Evolutionary conservation across 2,888 invertebrate genomes (phyloP).

Genomic region (Yponomeuta cagnagella): DNA sequence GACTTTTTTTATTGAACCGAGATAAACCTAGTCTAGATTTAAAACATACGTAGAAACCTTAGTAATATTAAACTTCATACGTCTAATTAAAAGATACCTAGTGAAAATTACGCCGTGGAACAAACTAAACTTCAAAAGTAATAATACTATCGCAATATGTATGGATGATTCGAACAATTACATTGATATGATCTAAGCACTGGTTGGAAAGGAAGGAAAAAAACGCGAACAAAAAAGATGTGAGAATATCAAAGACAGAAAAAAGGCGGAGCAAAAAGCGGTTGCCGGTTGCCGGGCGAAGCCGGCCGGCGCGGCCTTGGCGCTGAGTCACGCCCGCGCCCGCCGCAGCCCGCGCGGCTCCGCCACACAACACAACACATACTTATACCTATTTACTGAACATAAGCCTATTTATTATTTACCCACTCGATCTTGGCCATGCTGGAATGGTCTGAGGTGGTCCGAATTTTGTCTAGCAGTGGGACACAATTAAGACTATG

Average conservation of each 20-base stretch:
- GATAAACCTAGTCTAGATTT: too few species aligned
- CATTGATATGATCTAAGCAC: not conserved
- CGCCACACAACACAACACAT: not conserved
- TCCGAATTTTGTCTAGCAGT: too few species aligned
- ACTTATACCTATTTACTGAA: not conserved
- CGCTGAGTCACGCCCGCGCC: not conserved
- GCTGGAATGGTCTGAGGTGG: too few species aligned
- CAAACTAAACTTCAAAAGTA: too few species aligned
- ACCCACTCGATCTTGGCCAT: too few species aligned
- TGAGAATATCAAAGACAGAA: slow-evolving; percentile 17
- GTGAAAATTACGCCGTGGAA: too few species aligned
- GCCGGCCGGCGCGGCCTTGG: slow-evolving; percentile 71
- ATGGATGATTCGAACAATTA: not conserved
- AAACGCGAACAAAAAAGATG: not conserved
- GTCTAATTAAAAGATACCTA: too few species aligned
- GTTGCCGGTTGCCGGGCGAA: slow-evolving; percentile 57
- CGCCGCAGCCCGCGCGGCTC: not conserved
- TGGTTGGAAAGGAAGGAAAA: not conserved
- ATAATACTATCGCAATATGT: not conserved
- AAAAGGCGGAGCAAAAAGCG: slow-evolving; percentile 16
- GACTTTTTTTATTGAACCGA: slow-evolving; percentile 18
- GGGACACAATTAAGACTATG: too few species aligned
- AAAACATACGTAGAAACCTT: not conserved
- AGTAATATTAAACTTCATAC: not conserved
- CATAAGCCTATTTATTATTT: not conserved